Evolutionary conservation across 1,140 invertebrate species (phyloP).

Genomic region (Nasonia giraulti): DNA sequence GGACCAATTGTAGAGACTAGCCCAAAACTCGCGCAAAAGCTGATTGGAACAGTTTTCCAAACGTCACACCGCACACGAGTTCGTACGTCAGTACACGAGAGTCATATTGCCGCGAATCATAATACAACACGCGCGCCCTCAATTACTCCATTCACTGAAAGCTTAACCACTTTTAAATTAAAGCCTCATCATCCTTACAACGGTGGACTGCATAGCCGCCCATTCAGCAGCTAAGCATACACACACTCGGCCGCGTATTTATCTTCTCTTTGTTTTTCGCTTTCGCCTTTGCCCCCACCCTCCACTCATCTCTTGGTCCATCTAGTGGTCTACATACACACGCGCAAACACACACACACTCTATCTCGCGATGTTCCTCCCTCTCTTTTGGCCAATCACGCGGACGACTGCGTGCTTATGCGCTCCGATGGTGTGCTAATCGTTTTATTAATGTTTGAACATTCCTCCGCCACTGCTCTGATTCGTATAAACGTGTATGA

Average conservation of each 20-base stretch:
- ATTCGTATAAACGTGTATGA: too few relatives aligned
- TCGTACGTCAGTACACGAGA: too few relatives aligned
- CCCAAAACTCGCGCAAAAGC: too few relatives aligned
- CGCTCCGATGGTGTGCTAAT: too few relatives aligned
- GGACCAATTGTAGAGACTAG: too few relatives aligned
- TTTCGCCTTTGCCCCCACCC: not conserved
- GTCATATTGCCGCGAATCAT: too few relatives aligned
- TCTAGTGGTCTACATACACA: not conserved
- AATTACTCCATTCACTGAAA: not conserved
- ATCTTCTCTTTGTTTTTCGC: constrained; percentile 17
- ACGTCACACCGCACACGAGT: not conserved
- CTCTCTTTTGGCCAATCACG: not conserved
- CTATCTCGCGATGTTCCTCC: too few relatives aligned
- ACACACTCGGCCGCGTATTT: not conserved
- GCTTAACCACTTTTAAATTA: constrained; percentile 1
- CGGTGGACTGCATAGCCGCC: not conserved
- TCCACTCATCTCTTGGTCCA: not conserved
- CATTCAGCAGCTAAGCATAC: constrained; percentile 2
- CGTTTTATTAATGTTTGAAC: not conserved
- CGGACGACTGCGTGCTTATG: not conserved
- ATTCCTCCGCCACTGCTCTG: not conserved
- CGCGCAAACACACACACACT: too few relatives aligned
- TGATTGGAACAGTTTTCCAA: not conserved
- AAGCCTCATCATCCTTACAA: not conserved
- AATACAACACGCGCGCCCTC: not conserved